phyloP scores from a whole-genome alignment of 2,888 invertebrate species.

The Meliscaeva auricollis region DNA sequence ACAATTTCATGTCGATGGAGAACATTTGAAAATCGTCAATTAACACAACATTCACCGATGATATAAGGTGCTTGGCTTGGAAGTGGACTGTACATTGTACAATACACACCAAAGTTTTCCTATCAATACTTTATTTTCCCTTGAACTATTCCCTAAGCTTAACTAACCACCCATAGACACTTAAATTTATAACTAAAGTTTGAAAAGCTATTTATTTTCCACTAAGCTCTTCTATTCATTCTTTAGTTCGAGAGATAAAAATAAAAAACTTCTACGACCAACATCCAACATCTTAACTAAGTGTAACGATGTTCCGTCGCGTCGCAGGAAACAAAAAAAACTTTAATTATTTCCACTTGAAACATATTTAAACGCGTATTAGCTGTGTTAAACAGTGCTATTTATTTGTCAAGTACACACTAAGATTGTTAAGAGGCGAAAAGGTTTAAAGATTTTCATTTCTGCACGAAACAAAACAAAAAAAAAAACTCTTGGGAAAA shows the following conservation, averaged over 20 bases:
- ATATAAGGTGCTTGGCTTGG: no score
- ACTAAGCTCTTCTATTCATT: not conserved
- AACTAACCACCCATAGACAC: no score
- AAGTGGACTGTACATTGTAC: no score
- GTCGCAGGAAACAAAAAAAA: not conserved
- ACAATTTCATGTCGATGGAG: no score
- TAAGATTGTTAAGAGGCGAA: slow-evolving; percentile 23
- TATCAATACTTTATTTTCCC: no score
- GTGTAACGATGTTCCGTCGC: not conserved
- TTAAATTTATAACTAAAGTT: slow-evolving; percentile 1
- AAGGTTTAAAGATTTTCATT: slow-evolving; percentile 31
- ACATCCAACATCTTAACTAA: not conserved
- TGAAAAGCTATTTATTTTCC: slow-evolving; percentile 13
- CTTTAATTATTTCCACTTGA: slow-evolving; percentile 41
- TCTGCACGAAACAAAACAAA: not conserved
- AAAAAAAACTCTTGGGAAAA: slow-evolving; percentile 6
- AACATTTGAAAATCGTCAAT: no score
- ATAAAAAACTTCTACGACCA: no score
- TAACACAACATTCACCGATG: no score
- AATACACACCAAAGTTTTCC: no score
- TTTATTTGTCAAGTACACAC: slow-evolving; percentile 30
- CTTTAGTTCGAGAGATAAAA: slow-evolving; percentile 9
- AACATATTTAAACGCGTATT: slow-evolving; percentile 18
- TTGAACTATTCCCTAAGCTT: no score
- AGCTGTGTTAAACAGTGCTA: slow-evolving; percentile 18